These are phyloP conservation scores for Poecilia velifera DNA, from an alignment of 2,797 vertebrate species.

Conservation along the genomic window DNA sequence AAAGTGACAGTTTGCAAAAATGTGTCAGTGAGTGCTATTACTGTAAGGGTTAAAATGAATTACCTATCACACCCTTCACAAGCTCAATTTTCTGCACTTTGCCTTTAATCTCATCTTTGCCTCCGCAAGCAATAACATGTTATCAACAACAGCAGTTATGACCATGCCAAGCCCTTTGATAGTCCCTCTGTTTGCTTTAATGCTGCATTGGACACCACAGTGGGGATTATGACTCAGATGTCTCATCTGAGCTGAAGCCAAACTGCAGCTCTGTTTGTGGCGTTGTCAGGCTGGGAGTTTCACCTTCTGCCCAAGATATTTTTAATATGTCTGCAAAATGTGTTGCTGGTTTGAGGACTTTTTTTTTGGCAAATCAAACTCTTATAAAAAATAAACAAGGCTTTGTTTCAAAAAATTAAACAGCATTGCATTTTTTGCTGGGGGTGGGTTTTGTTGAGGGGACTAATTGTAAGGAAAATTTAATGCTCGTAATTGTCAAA, in stretches of 20 bases:
- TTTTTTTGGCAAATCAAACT: not conserved
- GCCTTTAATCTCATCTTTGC: constrained; percentile 22
- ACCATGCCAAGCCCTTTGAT: constrained; percentile 46
- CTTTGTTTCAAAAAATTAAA: not conserved
- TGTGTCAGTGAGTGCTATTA: constrained; percentile 2
- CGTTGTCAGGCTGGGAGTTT: not conserved
- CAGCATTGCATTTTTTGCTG: not conserved
- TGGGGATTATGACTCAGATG: constrained; percentile 22
- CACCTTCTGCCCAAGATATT: not conserved
- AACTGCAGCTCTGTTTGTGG: constrained; percentile 9
- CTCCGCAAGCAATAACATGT: constrained; percentile 43
- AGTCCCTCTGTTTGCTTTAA: constrained; percentile 23
- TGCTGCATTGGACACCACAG: constrained; percentile 15
- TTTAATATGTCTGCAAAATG: not conserved
- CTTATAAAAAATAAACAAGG: not conserved
- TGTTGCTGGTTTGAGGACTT: not conserved
- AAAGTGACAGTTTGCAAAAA: not conserved
- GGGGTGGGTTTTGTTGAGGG: not conserved
- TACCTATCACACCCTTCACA: constrained; percentile 19
- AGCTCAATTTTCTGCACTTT: constrained; percentile 23
- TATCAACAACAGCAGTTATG: constrained; percentile 25
- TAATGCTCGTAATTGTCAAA: not conserved
- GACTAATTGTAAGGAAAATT: not conserved
- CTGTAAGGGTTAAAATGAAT: constrained; percentile 1
- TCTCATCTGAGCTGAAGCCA: constrained; percentile 17